Base-by-base conservation (phyloP, 2,113 vertebrate genomes). In the Macrotus californicus region DNA sequence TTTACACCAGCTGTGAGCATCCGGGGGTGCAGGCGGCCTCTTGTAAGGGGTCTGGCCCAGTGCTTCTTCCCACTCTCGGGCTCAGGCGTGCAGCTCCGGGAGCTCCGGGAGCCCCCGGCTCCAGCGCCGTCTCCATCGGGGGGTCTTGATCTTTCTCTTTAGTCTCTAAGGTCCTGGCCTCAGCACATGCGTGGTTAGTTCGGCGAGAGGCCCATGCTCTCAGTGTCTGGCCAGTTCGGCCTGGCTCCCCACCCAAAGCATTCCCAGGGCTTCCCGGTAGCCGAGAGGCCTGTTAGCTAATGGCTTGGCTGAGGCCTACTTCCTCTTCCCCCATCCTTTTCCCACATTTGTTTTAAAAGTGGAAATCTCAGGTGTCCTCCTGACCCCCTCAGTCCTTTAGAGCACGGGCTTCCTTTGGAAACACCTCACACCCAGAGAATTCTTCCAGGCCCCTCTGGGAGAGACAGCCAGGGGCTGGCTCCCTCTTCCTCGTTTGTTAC, bases 151-250 rank as follows among this genome's bases (percentile, higher is more conserved):
- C 52, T 75, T 50, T 75, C 36, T 31, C 67, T 6, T 66, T 15
- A 36, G 56, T 54, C 36, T 75, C 46, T 2, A 15, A 46, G 46
- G 31, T 13, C 18, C 31, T 0, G 29, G 16, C 59, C 29, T 54
- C 36, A 2, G 29, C 7, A 3, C 26, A 7, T 0, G 0, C 7
- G 0, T 3, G 5, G 56, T 36, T 29, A 3, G 19, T n/a, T 14
- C n/a, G 26, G 15, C 3, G 9, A 54, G 86, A 46, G 29, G 67
- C 56, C 56, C 13, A 3, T 9, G 11, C 46, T 54, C 34, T 56
- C 16, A 0, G 4, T 13, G 3, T 69, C 16, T 41, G 61, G 10
- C 54, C 7, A 3, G 34, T 34, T 19, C 34, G 4, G 9, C 75
- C 11, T 26, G 56, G 26, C 66, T 29, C 13, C 18, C 12, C 22